phyloP scores from a whole-genome alignment of 2,888 invertebrate species.

The Drosophila seclusa region DNA sequence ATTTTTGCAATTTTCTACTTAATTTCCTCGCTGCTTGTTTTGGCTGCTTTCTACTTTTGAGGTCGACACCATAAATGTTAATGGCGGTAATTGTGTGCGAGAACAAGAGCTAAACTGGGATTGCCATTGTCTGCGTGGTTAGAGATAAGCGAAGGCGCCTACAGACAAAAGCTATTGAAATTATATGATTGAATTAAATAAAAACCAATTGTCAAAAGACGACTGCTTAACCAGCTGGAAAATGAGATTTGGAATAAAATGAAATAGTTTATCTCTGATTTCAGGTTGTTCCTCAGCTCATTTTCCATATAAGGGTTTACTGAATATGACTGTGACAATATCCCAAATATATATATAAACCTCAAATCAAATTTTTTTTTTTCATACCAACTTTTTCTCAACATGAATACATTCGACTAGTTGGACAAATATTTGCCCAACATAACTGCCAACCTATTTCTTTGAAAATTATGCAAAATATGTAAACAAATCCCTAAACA shows the following conservation, averaged over 20 bases:
- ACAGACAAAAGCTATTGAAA: conserved; percentile 14
- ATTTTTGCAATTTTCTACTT: conserved; percentile 79
- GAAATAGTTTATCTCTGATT: not conserved
- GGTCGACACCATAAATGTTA: conserved; percentile 72
- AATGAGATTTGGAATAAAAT: not conserved
- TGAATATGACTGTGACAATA: not conserved
- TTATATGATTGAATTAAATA: conserved; percentile 32
- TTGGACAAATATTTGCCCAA: not conserved
- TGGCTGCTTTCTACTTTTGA: conserved; percentile 33
- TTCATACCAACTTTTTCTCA: conserved; percentile 7
- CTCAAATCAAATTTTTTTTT: not conserved
- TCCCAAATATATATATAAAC: not conserved
- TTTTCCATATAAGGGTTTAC: not conserved
- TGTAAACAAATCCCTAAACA: conserved; percentile 29
- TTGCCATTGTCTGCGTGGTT: conserved; percentile 44
- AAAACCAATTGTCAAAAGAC: conserved; percentile 30
- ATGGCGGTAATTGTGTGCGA: conserved; percentile 61
- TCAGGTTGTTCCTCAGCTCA: not conserved
- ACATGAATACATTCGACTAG: conserved; percentile 16
- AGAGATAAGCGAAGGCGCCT: conserved; percentile 30
- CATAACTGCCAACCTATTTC: not conserved
- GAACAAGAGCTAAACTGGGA: conserved; percentile 36
- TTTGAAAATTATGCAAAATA: not conserved
- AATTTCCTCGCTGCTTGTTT: conserved; percentile 66
- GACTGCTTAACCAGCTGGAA: not conserved